Conservation (phyloP, 1,140 invertebrate species). For the Lordiphosa clarofinis region DNA sequence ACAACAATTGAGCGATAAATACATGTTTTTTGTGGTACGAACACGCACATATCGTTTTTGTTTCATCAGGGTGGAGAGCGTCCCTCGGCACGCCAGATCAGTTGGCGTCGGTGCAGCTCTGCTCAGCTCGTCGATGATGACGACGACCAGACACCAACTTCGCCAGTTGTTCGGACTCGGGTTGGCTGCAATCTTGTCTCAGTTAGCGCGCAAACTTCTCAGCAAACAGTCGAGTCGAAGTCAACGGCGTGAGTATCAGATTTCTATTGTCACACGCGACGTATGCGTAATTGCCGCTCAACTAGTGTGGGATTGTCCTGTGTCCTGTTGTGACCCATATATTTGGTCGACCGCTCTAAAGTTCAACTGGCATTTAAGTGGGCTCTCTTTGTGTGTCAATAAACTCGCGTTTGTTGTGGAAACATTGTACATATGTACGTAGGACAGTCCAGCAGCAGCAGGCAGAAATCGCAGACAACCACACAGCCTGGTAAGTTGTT, state of each 20-base stretch:
- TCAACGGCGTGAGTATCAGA: conserved; percentile 10
- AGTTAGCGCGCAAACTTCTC: conserved; percentile 66
- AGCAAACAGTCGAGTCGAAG: conserved; percentile 57
- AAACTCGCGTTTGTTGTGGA: conserved; percentile 51
- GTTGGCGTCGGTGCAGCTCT: conserved; percentile 24
- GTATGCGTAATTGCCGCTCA: conserved; percentile 61
- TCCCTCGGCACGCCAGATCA: conserved; percentile 34
- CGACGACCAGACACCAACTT: conserved; percentile 35
- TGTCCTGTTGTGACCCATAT: conserved; percentile 37
- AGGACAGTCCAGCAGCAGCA: not conserved
- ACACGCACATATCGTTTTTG: conserved; percentile 22
- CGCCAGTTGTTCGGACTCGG: conserved; percentile 40
- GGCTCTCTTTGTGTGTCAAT: conserved; percentile 54
- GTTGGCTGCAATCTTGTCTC: conserved; percentile 62
- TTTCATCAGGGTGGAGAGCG: not conserved
- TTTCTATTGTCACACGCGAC: conserved; percentile 32
- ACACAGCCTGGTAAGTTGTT: conserved; percentile 23
- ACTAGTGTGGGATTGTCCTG: conserved; percentile 15
- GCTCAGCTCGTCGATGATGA: not conserved
- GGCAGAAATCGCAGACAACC: not conserved
- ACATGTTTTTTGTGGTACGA: conserved; percentile 48
- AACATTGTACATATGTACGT: not conserved
- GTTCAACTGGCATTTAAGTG: conserved; percentile 43
- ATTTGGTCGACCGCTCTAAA: conserved; percentile 29
- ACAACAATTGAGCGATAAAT: conserved; percentile 52